Conservation (phyloP, 1,140 invertebrate genomes). For the Acromyrmex heyeri region DNA sequence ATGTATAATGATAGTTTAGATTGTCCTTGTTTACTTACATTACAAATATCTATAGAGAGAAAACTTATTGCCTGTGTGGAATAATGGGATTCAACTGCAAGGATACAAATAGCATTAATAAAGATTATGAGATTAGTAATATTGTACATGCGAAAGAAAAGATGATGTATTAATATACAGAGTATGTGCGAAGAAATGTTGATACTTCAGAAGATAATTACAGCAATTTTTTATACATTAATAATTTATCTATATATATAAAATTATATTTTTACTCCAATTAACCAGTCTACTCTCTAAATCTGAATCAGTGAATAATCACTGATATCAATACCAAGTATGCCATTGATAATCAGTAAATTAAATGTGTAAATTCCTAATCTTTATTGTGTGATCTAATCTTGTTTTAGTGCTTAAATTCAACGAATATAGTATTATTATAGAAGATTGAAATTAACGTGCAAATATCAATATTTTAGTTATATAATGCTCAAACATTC, state of each 20-base stretch:
- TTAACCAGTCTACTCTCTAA: too few relatives aligned
- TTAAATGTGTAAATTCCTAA: too few relatives aligned
- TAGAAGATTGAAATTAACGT: too few relatives aligned
- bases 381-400: too few relatives aligned
- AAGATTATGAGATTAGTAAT: neutral
- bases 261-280: too few relatives aligned
- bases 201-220: neutral
- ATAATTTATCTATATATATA: neutral
- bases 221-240: neutral
- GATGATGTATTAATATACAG: neutral
- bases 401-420: too few relatives aligned
- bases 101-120: neutral
- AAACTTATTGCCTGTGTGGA: neutral
- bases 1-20: slow-evolving; percentile 3
- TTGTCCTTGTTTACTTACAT: slow-evolving; percentile 34
- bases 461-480: too few relatives aligned
- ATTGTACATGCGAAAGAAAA: neutral
- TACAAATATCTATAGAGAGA: neutral
- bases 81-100: slow-evolving; percentile 29
- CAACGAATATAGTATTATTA: too few relatives aligned
- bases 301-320: too few relatives aligned
- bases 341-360: too few relatives aligned
- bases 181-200: neutral
- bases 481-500: too few relatives aligned
- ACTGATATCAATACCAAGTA: too few relatives aligned